Percentiles rank a stretch among this genome's conserved stretches.
These are phyloP conservation scores for Stercorarius parasiticus DNA, from an alignment of 2,113 vertebrate species.

Conservation along the genomic window DNA sequence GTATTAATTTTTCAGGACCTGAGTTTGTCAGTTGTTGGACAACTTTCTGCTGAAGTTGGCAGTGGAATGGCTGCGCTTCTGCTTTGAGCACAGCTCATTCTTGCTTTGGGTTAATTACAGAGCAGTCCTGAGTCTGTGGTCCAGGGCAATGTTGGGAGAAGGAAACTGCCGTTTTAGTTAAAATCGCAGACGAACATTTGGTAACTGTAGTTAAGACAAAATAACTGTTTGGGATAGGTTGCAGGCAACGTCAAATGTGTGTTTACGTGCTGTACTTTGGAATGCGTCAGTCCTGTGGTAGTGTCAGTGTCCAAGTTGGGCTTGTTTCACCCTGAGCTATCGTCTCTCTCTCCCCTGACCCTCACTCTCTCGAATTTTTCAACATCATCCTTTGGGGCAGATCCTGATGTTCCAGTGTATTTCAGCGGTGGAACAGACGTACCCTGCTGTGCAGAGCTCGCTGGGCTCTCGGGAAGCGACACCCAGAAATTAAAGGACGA, in stretches of 20 bases:
- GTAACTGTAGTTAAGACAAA: background rate
- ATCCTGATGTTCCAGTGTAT: background rate
- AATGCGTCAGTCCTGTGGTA: background rate
- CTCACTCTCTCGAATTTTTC: too few relatives aligned
- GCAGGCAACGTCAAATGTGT: background rate
- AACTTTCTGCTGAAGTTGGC: background rate
- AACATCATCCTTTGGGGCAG: background rate
- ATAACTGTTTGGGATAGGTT: background rate
- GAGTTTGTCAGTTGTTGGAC: background rate
- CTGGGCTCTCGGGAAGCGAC: background rate
- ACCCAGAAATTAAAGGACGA: background rate
- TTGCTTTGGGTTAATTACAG: background rate
- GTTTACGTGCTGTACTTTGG: background rate
- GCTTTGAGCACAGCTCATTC: background rate
- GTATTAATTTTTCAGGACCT: background rate
- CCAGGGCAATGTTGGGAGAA: background rate
- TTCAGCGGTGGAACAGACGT: background rate
- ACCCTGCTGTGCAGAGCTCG: rapidly evolving
- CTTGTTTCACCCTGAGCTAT: background rate
- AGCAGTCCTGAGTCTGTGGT: background rate
- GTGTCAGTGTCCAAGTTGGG: rapidly evolving
- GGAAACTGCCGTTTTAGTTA: background rate
- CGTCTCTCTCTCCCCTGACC: background rate
- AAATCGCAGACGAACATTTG: background rate
- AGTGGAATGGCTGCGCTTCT: rapidly evolving